Conservation (phyloP, 2,888 invertebrate genomes). For the Phragmatobia fuliginosa region DNA sequence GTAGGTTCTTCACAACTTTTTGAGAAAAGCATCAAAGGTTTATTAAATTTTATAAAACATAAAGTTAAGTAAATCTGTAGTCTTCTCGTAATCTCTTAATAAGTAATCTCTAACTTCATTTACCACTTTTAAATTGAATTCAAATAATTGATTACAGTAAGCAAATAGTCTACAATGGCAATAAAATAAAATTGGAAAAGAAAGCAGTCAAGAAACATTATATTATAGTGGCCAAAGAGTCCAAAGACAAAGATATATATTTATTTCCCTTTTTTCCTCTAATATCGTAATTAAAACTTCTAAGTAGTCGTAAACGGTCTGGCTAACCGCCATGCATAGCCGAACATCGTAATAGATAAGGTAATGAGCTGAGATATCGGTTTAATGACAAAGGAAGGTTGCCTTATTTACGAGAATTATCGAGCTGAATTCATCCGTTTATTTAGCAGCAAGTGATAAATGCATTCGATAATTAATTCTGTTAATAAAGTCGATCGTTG, state of each 20-base stretch:
- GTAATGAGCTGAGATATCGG: conserved; percentile 5
- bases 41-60: no score
- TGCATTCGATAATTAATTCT: neutral
- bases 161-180: no score
- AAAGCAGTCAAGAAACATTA: neutral
- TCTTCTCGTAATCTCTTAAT: no score
- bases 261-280: neutral
- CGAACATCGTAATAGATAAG: conserved; percentile 13
- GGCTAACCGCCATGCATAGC: conserved; percentile 2
- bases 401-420: conserved; percentile 1
- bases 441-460: neutral
- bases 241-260: neutral
- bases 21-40: neutral
- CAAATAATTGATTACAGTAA: neutral
- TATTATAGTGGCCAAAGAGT: neutral
- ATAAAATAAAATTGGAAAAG: neutral
- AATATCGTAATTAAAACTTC: conserved; percentile 13
- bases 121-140: neutral
- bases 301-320: conserved; percentile 6
- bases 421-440: neutral
- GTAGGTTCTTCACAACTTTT: no score
- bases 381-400: conserved; percentile 2
- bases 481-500: no score
- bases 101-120: no score
- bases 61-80: no score